phyloP scores from a whole-genome alignment of 2,888 invertebrate genomes.

The Gastracanthus pulcherrimus region DNA sequence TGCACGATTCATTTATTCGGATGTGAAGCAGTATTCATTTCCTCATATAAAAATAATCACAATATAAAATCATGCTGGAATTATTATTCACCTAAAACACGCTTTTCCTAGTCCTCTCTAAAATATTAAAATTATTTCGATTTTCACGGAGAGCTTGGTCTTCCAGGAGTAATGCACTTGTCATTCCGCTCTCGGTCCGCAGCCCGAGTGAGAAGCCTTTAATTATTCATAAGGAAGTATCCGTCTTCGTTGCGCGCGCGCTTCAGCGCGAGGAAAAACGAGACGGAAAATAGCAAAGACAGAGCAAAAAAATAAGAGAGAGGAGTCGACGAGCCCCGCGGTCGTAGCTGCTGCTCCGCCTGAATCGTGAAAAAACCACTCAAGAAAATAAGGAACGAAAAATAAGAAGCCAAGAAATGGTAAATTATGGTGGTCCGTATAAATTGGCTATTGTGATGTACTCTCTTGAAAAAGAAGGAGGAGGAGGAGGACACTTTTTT shows the following conservation, averaged over 20 bases:
- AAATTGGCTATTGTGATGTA: neutral
- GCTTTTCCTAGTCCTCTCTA: neutral
- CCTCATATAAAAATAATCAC: no score
- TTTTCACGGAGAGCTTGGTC: neutral
- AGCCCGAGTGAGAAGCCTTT: conserved; percentile 35
- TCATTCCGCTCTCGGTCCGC: conserved; percentile 35
- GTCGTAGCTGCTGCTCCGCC: no score
- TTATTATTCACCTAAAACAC: neutral
- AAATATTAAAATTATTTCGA: conserved; percentile 44
- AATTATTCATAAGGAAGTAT: conserved; percentile 55
- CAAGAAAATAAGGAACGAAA: conserved; percentile 36
- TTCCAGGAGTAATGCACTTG: conserved; percentile 28
- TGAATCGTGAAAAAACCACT: conserved; percentile 49
- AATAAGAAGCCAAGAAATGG: conserved; percentile 5
- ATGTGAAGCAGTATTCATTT: no score
- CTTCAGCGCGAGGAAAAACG: conserved; percentile 33
- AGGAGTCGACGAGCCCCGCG: neutral
- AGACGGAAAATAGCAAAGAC: conserved; percentile 36
- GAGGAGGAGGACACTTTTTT: neutral
- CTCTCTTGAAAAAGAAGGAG: neutral
- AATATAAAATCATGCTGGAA: no score
- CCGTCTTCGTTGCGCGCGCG: conserved; percentile 37
- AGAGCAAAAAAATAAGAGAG: neutral
- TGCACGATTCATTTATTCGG: no score
- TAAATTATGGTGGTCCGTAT: neutral